Evolutionary conservation across 1,140 invertebrate species (phyloP).

Genomic region (Drosophila santomea): DNA sequence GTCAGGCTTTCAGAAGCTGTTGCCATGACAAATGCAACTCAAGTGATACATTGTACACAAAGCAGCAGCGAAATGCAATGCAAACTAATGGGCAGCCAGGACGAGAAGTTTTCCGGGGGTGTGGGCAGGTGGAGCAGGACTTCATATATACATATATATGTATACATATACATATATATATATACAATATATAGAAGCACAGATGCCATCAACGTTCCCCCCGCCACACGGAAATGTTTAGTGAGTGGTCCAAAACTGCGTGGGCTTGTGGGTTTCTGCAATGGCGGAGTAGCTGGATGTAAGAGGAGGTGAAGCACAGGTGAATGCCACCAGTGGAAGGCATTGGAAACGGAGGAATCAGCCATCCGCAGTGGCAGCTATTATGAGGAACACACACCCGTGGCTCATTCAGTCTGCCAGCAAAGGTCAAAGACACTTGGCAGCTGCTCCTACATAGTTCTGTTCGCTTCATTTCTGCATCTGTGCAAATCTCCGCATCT

Average conservation of each 20-base stretch:
- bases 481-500: slow-evolving; percentile 48
- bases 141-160: slow-evolving; percentile 46
- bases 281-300: slow-evolving; percentile 11
- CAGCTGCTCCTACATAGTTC: slow-evolving; percentile 34
- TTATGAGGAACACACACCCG: slow-evolving; percentile 49
- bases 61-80: slow-evolving; percentile 48
- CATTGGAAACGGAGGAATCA: slow-evolving; percentile 47
- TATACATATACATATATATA: slow-evolving; percentile 56
- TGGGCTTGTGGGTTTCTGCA: slow-evolving; percentile 20
- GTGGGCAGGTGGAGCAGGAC: slow-evolving; percentile 10
- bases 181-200: slow-evolving; percentile 60
- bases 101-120: slow-evolving; percentile 2
- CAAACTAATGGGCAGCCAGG: slow-evolving; percentile 64
- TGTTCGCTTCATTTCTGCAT: slow-evolving; percentile 19
- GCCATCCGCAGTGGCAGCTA: slow-evolving; percentile 50
- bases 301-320: slow-evolving; percentile 48
- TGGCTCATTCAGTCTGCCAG: slow-evolving; percentile 18
- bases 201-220: slow-evolving; percentile 55
- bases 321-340: slow-evolving; percentile 67
- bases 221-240: slow-evolving; percentile 61
- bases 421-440: slow-evolving; percentile 76
- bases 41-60: slow-evolving; percentile 79
- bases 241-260: slow-evolving; percentile 60
- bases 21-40: slow-evolving; percentile 80
- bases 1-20: slow-evolving; percentile 60